Evolutionary conservation across 2,113 vertebrate species (phyloP).

Genomic region (Xenopus laevis): DNA sequence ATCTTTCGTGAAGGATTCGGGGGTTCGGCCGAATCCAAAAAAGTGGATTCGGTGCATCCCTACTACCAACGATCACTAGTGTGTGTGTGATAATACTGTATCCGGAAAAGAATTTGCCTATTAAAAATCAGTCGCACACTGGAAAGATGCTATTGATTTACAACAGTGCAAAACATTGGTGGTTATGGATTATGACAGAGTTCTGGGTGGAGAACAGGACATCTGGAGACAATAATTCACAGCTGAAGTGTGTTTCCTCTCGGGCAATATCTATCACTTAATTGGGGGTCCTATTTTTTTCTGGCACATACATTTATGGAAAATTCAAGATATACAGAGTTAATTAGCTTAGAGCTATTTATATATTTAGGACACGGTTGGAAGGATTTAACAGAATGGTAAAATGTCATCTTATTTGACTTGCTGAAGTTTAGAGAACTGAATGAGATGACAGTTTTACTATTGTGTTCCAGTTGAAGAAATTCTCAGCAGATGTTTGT

Average conservation of each 20-base stretch:
- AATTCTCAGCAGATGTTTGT: not conserved
- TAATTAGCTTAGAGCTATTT: conserved; percentile 15
- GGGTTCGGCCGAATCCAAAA: too few species aligned
- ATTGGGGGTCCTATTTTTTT: conserved; percentile 56
- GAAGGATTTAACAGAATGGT: not conserved
- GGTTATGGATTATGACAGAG: conserved; percentile 46
- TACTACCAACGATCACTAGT: too few species aligned
- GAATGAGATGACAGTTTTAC: too few species aligned
- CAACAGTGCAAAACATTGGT: not conserved
- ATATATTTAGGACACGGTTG: conserved; percentile 1
- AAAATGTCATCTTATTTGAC: not conserved
- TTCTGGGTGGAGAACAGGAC: conserved; percentile 55
- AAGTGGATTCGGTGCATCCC: too few species aligned
- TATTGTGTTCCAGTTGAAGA: not conserved
- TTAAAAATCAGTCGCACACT: not conserved
- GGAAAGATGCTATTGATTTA: conserved; percentile 1
- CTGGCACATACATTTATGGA: conserved; percentile 46
- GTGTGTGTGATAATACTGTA: too few species aligned
- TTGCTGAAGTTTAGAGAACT: too few species aligned
- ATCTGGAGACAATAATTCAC: conserved; percentile 65
- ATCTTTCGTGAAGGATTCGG: too few species aligned
- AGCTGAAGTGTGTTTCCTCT: conserved; percentile 64
- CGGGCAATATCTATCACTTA: conserved; percentile 58
- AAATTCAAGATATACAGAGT: conserved; percentile 19
- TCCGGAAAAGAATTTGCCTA: not conserved